Evolutionary conservation across 2,113 vertebrate genomes (phyloP), one percentile per base, ranked within the genome.

Genomic region (Indicator indicator): DNA sequence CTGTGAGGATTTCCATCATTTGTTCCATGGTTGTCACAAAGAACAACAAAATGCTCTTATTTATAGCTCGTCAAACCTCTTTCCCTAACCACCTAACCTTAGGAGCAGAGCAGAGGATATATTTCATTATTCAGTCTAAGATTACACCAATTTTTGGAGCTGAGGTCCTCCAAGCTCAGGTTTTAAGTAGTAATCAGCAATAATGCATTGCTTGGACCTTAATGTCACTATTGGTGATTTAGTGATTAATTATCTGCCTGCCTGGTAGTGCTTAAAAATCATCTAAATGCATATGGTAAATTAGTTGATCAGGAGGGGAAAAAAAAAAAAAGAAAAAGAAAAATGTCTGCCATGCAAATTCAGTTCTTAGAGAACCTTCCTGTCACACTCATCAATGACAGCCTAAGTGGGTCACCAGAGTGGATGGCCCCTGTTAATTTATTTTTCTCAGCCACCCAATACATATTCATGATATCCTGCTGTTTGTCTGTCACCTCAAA

Each of bases 391-490:
- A 90, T 98, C 98, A 98, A 98, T 99, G 99, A 99, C 99, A 99
- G 97, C 97, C 97, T 98, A 99, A 99, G 98, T 99, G 98, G 99
- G 98, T 99, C 99, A 99, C 98, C 96, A 88, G 98, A 98, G 98
- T 98, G 98, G 98, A 98, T 98, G 98, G 98, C 98, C 98, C 96
- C 98, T 98, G 98, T 98, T 99, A 98, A 99, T 99, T 99, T 99
- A 98, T 99, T 99, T 99, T 99, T 99, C 98, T 98, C 98, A 99
- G 98, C 98, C 97, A 97, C 89, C 87, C 90, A 97, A 99, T 99
- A 98, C 98, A 99, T 99, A 99, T 99, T 99, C 99, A 99, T 99
- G 98, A 98, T 97, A 98, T 97, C 98, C 98, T 98, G 98, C 99
- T 99, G 99, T 98, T 99, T 98, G 99, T 99, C 99, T 99, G 98